Evolutionary conservation across 2,888 invertebrate genomes (phyloP), one percentile per base, ranked within the genome.

Genomic region (Entomobrya multifasciata): DNA sequence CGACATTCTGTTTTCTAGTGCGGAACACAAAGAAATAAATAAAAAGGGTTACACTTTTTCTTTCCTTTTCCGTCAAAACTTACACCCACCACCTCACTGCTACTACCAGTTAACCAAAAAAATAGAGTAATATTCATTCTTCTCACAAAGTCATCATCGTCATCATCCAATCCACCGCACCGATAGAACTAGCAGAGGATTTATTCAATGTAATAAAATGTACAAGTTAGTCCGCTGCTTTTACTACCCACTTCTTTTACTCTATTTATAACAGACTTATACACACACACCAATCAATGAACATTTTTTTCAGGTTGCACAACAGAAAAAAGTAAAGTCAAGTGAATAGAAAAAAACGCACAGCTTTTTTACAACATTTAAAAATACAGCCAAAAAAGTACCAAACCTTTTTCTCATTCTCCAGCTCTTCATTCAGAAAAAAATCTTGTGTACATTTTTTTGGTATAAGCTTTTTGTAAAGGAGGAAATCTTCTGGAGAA

Each of bases 241-340:
- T 47, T 13, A 13, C 8, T 13, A 11, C 13, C 11, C 5, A 13
- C 17, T 17, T 22, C 60, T 60, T 60, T 60, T 22, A 17, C 60
- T 20, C 20, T 22, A 15, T 5, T 20, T 60, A 22, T n/a, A 60
- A n/a, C n/a, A 60, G 60, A 20, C n/a, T 47, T n/a, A n/a, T n/a
- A n/a, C n/a, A n/a, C n/a, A 36, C 36, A 20, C 5, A 8, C 47
- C 49, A 79, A 79, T 79, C 79, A 79, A 79, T 79, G 65, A 79
- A 79, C 47, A 79, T 79, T 47, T n/a, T n/a, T n/a, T 79, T 65
- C 49, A 77, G 60, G 41, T 77, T 44, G 60, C 57, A 77, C 77
- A 60, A 30, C 17, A 60, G 27, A 60, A 67, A 41, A 13, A 41
- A 17, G 44, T 22, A 44, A 41, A 57, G 76, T 10, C 36, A 36